A percentile compares a stretch with the other conserved stretches of the same genome.
phyloP scores from a whole-genome alignment of 2,113 vertebrate genomes.

The Percina caprodes region DNA sequence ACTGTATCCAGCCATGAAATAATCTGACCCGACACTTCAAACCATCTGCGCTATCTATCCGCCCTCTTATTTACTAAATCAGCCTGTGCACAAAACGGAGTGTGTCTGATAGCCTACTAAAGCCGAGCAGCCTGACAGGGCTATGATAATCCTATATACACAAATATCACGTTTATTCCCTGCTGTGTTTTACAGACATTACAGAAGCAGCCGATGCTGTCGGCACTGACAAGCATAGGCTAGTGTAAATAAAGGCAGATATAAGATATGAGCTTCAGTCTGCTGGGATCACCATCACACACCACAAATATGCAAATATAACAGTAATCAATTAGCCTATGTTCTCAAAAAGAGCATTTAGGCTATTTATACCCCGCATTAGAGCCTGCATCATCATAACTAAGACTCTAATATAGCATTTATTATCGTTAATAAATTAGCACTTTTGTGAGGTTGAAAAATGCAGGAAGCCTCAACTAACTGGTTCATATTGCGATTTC shows the following conservation, averaged over 20 bases:
- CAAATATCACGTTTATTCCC: slow-evolving; percentile 48
- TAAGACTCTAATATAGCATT: slow-evolving; percentile 23
- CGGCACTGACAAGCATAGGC: background rate
- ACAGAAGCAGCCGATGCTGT: slow-evolving; percentile 6
- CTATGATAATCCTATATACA: slow-evolving; percentile 64
- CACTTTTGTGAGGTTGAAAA: slow-evolving; percentile 36
- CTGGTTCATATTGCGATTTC: slow-evolving; percentile 33
- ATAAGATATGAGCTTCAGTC: slow-evolving; percentile 10
- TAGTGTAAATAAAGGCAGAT: slow-evolving; percentile 33
- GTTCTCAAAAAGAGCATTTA: slow-evolving; percentile 21
- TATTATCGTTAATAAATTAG: slow-evolving; percentile 32
- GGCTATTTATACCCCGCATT: slow-evolving; percentile 8
- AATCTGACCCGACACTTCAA: slow-evolving; percentile 99
- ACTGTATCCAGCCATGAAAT: slow-evolving; percentile 95
- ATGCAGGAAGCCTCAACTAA: slow-evolving; percentile 5
- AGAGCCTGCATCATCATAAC: slow-evolving; percentile 27
- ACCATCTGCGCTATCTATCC: slow-evolving; percentile 99
- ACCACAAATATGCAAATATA: background rate
- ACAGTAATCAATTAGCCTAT: slow-evolving; percentile 27
- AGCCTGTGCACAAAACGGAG: slow-evolving; percentile 89
- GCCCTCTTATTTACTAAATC: slow-evolving; percentile 97
- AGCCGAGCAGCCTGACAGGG: slow-evolving; percentile 73
- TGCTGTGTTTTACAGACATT: slow-evolving; percentile 31
- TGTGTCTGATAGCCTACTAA: slow-evolving; percentile 92
- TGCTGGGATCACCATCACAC: slow-evolving; percentile 7